These are phyloP conservation scores for Phalacrocorax carbo DNA, from an alignment of 2,113 vertebrate genomes.

Conservation along the genomic window DNA sequence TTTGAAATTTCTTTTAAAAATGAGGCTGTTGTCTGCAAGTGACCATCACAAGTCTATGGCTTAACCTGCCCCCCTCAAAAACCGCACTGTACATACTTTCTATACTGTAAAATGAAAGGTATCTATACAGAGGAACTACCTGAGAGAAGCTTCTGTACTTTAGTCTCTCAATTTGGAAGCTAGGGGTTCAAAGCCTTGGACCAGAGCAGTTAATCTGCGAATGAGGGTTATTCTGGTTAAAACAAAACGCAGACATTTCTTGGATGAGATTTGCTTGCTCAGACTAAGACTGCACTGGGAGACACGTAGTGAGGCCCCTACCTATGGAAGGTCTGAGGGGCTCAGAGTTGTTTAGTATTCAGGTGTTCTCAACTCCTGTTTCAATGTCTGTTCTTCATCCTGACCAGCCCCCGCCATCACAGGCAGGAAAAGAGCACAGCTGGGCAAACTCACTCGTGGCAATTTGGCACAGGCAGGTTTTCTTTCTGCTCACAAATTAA, in stretches of 20 bases:
- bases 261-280: not conserved
- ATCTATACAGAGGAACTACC: not conserved
- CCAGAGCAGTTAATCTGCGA: not conserved
- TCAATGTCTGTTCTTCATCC: not conserved
- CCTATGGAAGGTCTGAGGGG: not conserved
- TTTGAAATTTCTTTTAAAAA: not conserved
- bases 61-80: not conserved
- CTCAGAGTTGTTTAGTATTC: not conserved
- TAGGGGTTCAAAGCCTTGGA: not conserved
- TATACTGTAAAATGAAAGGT: not conserved
- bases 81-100: accelerated
- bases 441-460: not conserved
- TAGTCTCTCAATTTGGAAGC: not conserved
- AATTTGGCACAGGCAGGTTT: not conserved
- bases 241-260: not conserved
- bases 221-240: not conserved
- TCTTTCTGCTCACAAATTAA: not conserved
- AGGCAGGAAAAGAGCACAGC: not conserved
- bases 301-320: not conserved
- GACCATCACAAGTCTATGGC: not conserved
- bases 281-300: not conserved
- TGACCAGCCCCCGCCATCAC: not conserved
- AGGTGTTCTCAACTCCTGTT: not conserved
- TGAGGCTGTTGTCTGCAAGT: not conserved
- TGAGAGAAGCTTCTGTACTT: not conserved